Evolutionary conservation across 2,888 invertebrate genomes (phyloP).

Genomic region (Alviniconcha strummeri): DNA sequence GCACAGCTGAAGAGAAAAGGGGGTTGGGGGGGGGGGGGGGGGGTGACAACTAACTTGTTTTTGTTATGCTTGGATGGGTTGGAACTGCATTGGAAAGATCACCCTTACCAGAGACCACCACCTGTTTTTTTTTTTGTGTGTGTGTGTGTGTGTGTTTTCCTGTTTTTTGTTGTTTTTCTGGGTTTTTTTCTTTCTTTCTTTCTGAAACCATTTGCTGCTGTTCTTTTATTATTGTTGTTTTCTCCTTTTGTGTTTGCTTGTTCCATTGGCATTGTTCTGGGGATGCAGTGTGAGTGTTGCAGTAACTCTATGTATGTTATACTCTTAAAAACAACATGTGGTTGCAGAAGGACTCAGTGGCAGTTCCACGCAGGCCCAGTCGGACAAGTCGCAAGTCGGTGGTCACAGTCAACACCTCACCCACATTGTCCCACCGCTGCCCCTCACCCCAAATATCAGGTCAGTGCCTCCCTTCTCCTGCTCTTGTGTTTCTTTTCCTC

Average conservation of each 20-base stretch:
- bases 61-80: not conserved
- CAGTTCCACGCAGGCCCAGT: constrained; percentile 39
- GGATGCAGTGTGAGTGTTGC: no score
- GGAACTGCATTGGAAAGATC: no score
- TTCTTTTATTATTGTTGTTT: no score
- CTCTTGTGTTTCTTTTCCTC: not conserved
- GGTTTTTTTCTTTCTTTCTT: no score
- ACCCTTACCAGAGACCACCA: no score
- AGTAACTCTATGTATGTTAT: no score
- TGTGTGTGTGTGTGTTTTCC: no score
- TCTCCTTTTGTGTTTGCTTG: no score
- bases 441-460: constrained; percentile 56
- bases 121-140: no score
- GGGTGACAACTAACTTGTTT: not conserved
- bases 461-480: not conserved
- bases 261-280: no score
- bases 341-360: constrained; percentile 35
- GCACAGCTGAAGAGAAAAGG: not conserved
- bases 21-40: not conserved
- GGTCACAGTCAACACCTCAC: constrained; percentile 58
- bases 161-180: no score
- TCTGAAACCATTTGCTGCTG: no score
- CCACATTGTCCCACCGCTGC: constrained; percentile 58
- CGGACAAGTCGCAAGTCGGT: constrained; percentile 55
- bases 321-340: not conserved